Percentiles rank a stretch among this genome's conserved stretches.
Evolutionary conservation across 2,113 vertebrate species (phyloP).

Genomic region (Apeltes quadracus): DNA sequence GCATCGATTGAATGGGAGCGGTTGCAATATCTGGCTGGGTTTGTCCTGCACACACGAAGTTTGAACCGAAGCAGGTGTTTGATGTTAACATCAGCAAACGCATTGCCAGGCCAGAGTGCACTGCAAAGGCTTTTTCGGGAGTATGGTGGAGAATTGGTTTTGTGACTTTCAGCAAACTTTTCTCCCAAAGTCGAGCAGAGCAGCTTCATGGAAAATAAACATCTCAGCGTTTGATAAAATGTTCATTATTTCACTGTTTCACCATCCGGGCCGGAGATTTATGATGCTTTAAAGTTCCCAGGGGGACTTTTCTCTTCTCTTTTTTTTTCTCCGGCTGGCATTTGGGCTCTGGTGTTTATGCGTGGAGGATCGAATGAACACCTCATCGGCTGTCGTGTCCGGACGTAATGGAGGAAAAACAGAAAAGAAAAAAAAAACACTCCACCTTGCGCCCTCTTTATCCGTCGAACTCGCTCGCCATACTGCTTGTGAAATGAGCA

Average conservation of each 20-base stretch:
- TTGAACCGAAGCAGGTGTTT: neutral
- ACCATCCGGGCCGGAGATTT: conserved; percentile 47
- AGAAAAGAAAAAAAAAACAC: conserved; percentile 37
- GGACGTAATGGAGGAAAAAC: conserved; percentile 42
- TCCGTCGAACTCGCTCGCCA: neutral
- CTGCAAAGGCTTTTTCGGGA: neutral
- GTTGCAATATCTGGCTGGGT: too few species aligned
- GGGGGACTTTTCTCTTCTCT: conserved; percentile 2
- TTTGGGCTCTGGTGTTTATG: conserved; percentile 49
- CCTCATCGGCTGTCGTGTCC: conserved; percentile 38
- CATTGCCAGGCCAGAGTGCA: too few species aligned
- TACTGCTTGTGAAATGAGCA: conserved; percentile 44
- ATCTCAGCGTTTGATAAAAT: conserved; percentile 57
- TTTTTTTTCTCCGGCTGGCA: neutral
- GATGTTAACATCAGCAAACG: neutral
- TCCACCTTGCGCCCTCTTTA: neutral
- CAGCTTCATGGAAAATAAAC: conserved; percentile 39
- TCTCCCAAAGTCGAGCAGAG: neutral
- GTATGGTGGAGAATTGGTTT: neutral
- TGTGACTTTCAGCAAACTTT: conserved; percentile 40
- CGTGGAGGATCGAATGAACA: conserved; percentile 40
- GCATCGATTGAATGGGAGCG: too few species aligned
- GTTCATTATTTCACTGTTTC: conserved; percentile 58
- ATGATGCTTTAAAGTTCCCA: conserved; percentile 46
- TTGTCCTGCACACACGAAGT: neutral